Evolutionary conservation across 2,797 vertebrate species (phyloP).

Genomic region (Sparidentex hasta): DNA sequence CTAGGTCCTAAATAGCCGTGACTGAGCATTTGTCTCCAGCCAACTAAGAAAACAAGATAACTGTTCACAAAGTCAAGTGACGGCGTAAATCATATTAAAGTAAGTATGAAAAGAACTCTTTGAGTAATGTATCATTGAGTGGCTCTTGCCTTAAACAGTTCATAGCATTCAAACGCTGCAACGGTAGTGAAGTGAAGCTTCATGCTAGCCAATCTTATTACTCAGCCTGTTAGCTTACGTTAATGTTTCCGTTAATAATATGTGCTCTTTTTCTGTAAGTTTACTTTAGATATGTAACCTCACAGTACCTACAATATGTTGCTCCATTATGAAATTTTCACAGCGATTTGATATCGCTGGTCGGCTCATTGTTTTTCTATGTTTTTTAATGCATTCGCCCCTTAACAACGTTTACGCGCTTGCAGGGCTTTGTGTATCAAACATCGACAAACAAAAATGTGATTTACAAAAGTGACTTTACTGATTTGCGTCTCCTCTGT

Average conservation of each 20-base stretch:
- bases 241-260: neutral
- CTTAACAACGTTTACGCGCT: neutral
- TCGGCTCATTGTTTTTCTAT: neutral
- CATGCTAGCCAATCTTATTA: slow-evolving; percentile 3
- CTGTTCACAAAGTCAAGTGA: slow-evolving; percentile 22
- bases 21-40: neutral
- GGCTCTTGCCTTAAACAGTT: no score
- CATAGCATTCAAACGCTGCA: neutral
- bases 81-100: neutral
- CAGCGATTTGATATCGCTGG: neutral
- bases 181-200: neutral
- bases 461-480: neutral
- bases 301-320: no score
- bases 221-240: slow-evolving; percentile 10
- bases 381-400: neutral
- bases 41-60: slow-evolving; percentile 15
- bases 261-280: neutral
- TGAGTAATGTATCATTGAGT: accelerated
- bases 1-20: slow-evolving; percentile 11
- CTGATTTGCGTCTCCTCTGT: neutral
- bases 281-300: neutral
- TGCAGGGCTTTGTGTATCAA: neutral
- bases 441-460: no score
- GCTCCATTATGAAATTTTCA: neutral
- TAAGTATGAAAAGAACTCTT: neutral